These are phyloP conservation scores for Lepus americanus DNA, from an alignment of 2,113 vertebrate genomes.

Conservation along the genomic window DNA sequence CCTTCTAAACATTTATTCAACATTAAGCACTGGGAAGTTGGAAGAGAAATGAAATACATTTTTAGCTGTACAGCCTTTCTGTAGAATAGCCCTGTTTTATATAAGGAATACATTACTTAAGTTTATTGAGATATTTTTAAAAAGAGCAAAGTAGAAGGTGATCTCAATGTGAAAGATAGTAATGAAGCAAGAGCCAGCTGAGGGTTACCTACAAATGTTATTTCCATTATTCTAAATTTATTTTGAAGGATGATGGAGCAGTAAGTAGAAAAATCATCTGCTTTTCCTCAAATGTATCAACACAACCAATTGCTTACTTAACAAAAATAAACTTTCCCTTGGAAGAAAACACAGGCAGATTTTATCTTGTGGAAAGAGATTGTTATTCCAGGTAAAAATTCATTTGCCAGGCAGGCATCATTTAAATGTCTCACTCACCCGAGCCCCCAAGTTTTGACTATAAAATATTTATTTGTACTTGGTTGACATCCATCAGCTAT, in stretches of 20 bases:
- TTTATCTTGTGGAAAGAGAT: neutral
- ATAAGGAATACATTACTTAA: neutral
- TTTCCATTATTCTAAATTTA: conserved; percentile 8
- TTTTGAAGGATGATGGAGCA: neutral
- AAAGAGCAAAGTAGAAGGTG: neutral
- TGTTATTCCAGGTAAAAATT: neutral
- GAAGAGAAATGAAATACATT: neutral
- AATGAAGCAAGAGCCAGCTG: neutral
- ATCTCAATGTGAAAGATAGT: neutral
- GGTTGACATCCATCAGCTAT: neutral
- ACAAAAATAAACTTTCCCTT: neutral
- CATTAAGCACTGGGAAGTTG: neutral
- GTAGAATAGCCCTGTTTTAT: neutral
- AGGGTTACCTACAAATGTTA: neutral
- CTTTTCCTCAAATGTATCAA: neutral
- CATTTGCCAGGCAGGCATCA: neutral
- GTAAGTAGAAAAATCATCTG: too few species aligned
- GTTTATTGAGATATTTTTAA: neutral
- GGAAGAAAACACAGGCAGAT: neutral
- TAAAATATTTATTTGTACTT: neutral
- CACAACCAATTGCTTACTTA: neutral
- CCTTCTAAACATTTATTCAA: neutral
- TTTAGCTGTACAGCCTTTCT: neutral
- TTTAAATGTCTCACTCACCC: neutral
- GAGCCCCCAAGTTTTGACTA: neutral